These are phyloP conservation scores for Mormyrus proboscirostris DNA, from an alignment of 2,797 vertebrate genomes.

Conservation along the genomic window DNA sequence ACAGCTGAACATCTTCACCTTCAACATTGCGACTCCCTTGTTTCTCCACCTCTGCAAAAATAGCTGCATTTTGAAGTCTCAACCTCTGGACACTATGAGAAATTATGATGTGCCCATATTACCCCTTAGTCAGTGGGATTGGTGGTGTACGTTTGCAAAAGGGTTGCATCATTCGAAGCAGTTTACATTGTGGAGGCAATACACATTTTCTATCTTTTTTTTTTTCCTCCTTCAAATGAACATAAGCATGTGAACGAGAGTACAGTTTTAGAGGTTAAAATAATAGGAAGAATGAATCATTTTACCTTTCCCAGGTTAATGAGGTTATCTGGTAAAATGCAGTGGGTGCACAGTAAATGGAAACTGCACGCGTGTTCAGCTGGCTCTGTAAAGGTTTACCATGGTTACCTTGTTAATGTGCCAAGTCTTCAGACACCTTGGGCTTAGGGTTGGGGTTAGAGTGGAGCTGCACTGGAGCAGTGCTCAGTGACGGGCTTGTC, in stretches of 20 bases:
- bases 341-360: neutral
- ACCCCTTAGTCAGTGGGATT: neutral
- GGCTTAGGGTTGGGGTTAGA: neutral
- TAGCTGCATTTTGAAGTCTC: neutral
- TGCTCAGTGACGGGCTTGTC: neutral
- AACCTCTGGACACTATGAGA: neutral
- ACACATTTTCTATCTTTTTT: neutral
- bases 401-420: neutral
- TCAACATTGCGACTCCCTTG: neutral
- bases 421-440: neutral
- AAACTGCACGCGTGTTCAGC: neutral
- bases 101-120: neutral
- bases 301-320: neutral
- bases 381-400: neutral
- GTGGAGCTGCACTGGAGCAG: neutral
- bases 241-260: neutral
- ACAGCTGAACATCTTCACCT: neutral
- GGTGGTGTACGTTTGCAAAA: conserved; percentile 14
- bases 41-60: neutral
- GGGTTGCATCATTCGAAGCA: neutral
- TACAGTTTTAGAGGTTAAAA: conserved; percentile 14
- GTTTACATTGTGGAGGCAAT: neutral
- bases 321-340: neutral
- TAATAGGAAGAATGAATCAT: neutral
- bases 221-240: neutral